Evolutionary conservation across 2,113 vertebrate genomes (phyloP).

Genomic region (Martes martes): DNA sequence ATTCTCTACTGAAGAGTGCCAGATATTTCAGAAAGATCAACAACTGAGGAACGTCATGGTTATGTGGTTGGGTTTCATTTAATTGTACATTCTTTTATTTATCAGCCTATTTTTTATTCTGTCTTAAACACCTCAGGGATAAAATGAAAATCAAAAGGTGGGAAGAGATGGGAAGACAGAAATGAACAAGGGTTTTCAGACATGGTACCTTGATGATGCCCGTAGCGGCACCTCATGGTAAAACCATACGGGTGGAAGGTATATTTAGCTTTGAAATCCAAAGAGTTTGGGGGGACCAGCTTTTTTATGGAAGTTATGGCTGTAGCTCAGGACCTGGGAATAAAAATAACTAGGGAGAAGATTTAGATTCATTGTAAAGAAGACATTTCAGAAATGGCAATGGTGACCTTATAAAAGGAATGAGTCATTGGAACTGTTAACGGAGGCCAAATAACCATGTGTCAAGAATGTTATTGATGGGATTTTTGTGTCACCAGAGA

Average conservation of each 20-base stretch:
- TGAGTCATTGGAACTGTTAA: slow-evolving; percentile 27
- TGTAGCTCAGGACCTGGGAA: background rate
- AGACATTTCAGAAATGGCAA: slow-evolving; percentile 47
- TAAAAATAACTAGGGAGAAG: slow-evolving; percentile 21
- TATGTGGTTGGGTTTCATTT: background rate
- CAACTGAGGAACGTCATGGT: background rate
- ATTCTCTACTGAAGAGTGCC: background rate
- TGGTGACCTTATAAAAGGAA: slow-evolving; percentile 52
- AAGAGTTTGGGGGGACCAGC: background rate
- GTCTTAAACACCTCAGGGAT: background rate
- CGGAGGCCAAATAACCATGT: background rate
- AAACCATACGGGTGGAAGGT: background rate
- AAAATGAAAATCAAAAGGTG: background rate
- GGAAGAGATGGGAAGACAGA: background rate
- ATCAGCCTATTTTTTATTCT: background rate
- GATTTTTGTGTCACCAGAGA: background rate
- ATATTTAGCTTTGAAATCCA: background rate
- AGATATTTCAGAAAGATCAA: background rate
- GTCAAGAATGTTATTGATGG: background rate
- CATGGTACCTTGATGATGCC: background rate
- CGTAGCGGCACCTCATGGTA: background rate
- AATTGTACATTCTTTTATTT: background rate
- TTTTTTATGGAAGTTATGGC: background rate
- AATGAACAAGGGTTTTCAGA: background rate
- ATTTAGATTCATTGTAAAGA: slow-evolving; percentile 45